Conservation (phyloP, 2,797 vertebrate species). For the Momotus momota region DNA sequence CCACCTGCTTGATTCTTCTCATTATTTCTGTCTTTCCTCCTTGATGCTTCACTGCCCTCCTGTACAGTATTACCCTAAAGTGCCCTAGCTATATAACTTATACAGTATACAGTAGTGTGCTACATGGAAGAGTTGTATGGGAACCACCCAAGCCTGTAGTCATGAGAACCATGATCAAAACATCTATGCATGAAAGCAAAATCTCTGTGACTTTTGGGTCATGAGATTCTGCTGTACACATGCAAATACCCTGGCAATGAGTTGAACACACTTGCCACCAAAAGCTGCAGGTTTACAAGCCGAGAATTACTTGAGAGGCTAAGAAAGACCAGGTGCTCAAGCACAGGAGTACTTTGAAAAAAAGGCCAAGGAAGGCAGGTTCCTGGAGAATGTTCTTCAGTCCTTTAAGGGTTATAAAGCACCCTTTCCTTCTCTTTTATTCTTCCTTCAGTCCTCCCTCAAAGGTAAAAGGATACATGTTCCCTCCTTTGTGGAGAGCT, state of each 20-base stretch:
- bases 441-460: neutral
- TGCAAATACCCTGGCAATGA: neutral
- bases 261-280: neutral
- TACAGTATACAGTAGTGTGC: rapidly evolving
- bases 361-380: neutral
- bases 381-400: neutral
- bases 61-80: neutral
- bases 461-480: neutral
- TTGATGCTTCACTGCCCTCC: neutral
- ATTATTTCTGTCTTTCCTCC: neutral
- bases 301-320: neutral
- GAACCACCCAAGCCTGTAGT: neutral
- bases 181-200: rapidly evolving
- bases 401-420: neutral
- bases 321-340: neutral
- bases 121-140: rapidly evolving
- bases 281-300: neutral
- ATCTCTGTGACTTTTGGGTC: neutral
- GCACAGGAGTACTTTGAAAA: neutral
- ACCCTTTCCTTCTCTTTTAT: neutral
- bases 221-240: neutral
- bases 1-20: neutral
- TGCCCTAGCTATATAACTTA: neutral
- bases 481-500: neutral
- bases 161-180: neutral